phyloP scores from a whole-genome alignment of 30 jellyfish, hydroid and myxozoan genomes.

The Calvadosia cruxmelitensis region DNA sequence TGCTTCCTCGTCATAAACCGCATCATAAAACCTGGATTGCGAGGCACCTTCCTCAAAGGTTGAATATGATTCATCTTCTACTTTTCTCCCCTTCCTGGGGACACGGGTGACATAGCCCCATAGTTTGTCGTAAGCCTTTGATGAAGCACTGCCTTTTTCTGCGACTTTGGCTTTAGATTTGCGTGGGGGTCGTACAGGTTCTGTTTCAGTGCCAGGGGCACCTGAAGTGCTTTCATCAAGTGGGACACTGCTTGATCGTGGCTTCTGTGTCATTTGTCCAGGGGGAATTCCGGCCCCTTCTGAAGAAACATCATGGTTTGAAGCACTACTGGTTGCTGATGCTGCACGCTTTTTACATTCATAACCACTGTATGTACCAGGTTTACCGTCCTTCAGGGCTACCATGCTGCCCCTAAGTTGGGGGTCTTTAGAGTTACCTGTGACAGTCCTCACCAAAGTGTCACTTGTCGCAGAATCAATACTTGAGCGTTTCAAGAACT shows the following conservation, averaged over 20 bases:
- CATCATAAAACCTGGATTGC: not conserved
- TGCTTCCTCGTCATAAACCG: not conserved
- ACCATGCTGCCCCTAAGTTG: constrained; percentile 53
- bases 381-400: constrained; percentile 80
- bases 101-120: constrained; percentile 17
- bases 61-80: too few species aligned
- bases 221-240: constrained; percentile 12
- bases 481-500: not conserved
- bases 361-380: constrained; percentile 84
- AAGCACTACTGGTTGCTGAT: not conserved
- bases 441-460: not conserved
- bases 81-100: not conserved
- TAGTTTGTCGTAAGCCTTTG: constrained; percentile 23
- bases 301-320: not conserved
- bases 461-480: not conserved
- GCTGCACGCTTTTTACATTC: not conserved
- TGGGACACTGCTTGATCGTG: not conserved
- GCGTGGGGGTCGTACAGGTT: constrained; percentile 56
- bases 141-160: not conserved
- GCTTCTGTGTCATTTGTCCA: not conserved
- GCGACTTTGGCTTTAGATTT: constrained; percentile 31
- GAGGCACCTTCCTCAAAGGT: not conserved
- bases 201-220: not conserved
- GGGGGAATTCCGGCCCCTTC: too few species aligned
- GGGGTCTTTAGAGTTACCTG: not conserved